Evolutionary conservation across 1,140 invertebrate species (phyloP).

Genomic region (Octopus bimaculoides): DNA sequence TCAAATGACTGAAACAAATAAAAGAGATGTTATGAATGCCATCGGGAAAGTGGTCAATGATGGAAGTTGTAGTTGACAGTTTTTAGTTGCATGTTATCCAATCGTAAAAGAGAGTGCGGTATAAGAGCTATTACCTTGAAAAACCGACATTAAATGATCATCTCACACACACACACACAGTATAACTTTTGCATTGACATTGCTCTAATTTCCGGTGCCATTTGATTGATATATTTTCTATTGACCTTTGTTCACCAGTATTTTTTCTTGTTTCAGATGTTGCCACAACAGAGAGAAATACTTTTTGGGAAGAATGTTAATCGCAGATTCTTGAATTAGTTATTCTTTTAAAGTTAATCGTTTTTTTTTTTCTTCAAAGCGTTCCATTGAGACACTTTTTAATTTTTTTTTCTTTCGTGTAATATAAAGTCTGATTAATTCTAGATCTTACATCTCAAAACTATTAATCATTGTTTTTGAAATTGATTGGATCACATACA

Average conservation of each 20-base stretch:
- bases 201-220: not conserved
- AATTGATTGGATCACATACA: too few relatives aligned
- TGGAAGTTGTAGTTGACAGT: not conserved
- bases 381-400: too few relatives aligned
- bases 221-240: not conserved
- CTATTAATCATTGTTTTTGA: too few relatives aligned
- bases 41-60: too few relatives aligned
- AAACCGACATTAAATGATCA: not conserved
- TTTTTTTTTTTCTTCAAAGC: too few relatives aligned
- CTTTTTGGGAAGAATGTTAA: constrained; percentile 94
- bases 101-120: not conserved
- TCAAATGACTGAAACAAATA: too few relatives aligned
- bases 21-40: too few relatives aligned
- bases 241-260: not conserved
- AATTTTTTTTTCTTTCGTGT: too few relatives aligned
- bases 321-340: constrained; percentile 93
- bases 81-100: not conserved
- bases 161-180: not conserved
- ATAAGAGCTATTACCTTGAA: not conserved
- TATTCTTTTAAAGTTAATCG: not conserved
- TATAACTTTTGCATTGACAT: not conserved
- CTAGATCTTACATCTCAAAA: too few relatives aligned
- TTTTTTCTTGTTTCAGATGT: constrained; percentile 61
- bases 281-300: constrained; percentile 89
- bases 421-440: too few relatives aligned